Base-by-base conservation (phyloP, 2,888 invertebrate species). In the Tinea trinotella region DNA sequence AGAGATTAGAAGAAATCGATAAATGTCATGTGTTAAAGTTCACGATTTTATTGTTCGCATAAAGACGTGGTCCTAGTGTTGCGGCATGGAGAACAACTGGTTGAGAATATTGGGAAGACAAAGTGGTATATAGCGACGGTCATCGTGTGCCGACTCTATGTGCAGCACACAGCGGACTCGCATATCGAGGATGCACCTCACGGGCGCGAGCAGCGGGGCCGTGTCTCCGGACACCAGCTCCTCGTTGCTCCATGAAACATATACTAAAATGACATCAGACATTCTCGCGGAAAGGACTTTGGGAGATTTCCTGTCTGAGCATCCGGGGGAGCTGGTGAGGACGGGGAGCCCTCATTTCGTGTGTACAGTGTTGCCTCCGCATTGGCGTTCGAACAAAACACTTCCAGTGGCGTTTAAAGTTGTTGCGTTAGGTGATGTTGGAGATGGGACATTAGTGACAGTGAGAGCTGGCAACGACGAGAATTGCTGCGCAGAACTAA, bases 351-450 rank as follows among this genome's bases (percentile, higher is more conserved):
- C 98, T 22, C 94, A 97, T 76, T 93, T 99, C 67, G 94, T 98
- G 59, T 99, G 98, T 81, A 96, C 98, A 34, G 94, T 95, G 46
- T 83, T 99, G 64, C 99, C 99, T 57, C 92, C 93, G 1, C 99
- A 99, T 76, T 99, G 99, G 98, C 89, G 99, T 61, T 97, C 97
- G 54, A 99, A 99, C 85, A 99, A 99, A 87, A 98, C 98, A 3
- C 88, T 99, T 58, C 99, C 99, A 50, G 93, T 96, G 57, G 97
- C 98, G 54, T 99, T 99, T 87, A 97, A 97, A 81, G 97, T 98
- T 66, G 94, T 98, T 55, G 95, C 97, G 3, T 85, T 98, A 54
- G 96, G 97, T 7, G 98, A 98, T 65, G 93, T 99, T 15, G 93
- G 94, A 63, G 98, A 99, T 74, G 98, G 98, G 1, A 99, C 99